These are phyloP conservation scores for Pyrgus malvae DNA, from an alignment of 2,888 invertebrate species.

Conservation along the genomic window DNA sequence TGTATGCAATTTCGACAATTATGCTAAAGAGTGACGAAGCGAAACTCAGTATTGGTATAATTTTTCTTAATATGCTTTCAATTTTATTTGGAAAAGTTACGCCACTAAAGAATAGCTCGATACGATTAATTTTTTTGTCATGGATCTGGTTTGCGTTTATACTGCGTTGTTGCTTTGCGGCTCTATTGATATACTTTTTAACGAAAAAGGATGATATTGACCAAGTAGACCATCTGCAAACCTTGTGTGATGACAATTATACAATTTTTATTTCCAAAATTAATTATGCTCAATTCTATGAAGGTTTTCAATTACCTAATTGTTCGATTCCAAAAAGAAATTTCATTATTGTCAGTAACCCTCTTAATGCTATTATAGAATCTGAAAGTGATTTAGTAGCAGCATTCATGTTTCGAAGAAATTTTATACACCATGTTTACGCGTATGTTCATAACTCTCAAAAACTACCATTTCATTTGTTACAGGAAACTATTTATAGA, in stretches of 20 bases:
- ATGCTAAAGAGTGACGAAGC: neutral
- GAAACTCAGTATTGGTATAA: neutral
- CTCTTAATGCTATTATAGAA: slow-evolving; percentile 4
- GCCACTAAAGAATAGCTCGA: neutral
- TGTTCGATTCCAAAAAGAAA: slow-evolving; percentile 7
- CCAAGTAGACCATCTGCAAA: neutral
- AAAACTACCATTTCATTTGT: neutral
- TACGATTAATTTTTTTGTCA: neutral
- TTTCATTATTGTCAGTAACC: neutral
- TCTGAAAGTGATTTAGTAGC: neutral
- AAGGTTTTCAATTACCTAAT: slow-evolving; percentile 1
- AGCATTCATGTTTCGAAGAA: slow-evolving; percentile 6
- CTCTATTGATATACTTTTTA: slow-evolving; percentile 6
- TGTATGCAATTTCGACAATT: slow-evolving; percentile 4
- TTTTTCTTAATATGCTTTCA: neutral
- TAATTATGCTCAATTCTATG: neutral
- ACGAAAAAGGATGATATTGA: neutral
- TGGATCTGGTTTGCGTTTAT: slow-evolving; percentile 10
- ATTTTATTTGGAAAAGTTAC: slow-evolving; percentile 2
- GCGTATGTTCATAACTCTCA: slow-evolving; percentile 1
- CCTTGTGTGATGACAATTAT: neutral
- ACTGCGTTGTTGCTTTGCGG: neutral
- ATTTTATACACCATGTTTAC: neutral
- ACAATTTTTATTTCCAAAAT: neutral
- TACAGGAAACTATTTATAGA: slow-evolving; percentile 3